Evolutionary conservation across 2,113 vertebrate genomes (phyloP).

Genomic region (Marmota monax): DNA sequence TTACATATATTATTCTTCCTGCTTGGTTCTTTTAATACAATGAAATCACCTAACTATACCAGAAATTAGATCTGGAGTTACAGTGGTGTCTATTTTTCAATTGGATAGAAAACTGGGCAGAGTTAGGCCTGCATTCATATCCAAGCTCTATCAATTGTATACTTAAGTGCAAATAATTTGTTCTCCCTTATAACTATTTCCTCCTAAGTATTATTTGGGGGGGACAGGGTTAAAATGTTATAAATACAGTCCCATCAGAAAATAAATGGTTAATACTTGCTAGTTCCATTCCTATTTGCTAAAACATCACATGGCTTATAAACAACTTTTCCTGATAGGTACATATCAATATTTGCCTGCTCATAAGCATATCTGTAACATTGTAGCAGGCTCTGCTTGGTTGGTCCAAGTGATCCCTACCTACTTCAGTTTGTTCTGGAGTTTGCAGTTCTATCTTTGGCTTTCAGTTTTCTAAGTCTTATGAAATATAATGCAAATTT

Average conservation of each 20-base stretch:
- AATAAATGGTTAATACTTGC: not conserved
- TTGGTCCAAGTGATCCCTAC: not conserved
- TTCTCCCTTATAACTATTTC: not conserved
- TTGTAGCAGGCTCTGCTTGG: not conserved
- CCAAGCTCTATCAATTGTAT: not conserved
- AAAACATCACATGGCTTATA: not conserved
- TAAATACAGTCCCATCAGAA: not conserved
- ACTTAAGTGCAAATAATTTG: not conserved
- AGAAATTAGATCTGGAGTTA: not conserved
- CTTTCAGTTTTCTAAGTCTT: not conserved
- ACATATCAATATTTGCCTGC: not conserved
- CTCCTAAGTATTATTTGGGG: not conserved
- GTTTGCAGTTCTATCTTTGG: not conserved
- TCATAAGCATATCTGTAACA: not conserved
- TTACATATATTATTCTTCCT: not conserved
- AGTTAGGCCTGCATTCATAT: not conserved
- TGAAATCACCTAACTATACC: not conserved
- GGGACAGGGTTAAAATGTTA: not conserved
- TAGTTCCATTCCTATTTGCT: not conserved
- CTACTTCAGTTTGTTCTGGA: not conserved
- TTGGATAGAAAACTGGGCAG: not conserved
- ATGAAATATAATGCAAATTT: not conserved
- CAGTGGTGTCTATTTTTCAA: not conserved
- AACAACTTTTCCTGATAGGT: not conserved
- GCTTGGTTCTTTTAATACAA: not conserved